Evolutionary conservation across 2,888 invertebrate species (phyloP).

Genomic region (Idaea aversata): DNA sequence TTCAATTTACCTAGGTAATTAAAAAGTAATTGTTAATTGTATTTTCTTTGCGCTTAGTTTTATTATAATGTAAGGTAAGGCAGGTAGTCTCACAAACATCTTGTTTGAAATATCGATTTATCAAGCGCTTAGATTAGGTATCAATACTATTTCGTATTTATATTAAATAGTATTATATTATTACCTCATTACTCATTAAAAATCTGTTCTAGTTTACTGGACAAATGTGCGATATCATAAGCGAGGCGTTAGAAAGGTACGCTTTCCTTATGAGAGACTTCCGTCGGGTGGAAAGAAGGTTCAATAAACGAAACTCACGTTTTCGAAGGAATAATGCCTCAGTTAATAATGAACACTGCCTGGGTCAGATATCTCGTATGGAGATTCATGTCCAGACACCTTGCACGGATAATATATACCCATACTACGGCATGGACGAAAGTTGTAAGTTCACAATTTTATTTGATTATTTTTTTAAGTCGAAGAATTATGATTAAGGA

Average conservation of each 20-base stretch:
- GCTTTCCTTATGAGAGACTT: constrained; percentile 22
- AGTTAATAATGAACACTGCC: constrained; percentile 13
- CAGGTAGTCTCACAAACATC: not conserved
- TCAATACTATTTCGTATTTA: not conserved
- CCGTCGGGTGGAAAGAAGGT: constrained; percentile 26
- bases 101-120: constrained; percentile 1
- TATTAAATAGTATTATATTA: not conserved
- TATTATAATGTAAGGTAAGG: too few relatives aligned
- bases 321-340: constrained; percentile 7
- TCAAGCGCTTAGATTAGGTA: not conserved
- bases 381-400: constrained; percentile 77
- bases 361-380: constrained; percentile 61
- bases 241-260: constrained; percentile 38
- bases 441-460: constrained; percentile 84
- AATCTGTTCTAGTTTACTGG: constrained; percentile 2
- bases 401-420: constrained; percentile 85
- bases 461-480: too few relatives aligned
- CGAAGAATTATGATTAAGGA: too few relatives aligned
- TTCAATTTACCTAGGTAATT: not conserved
- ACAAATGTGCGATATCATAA: constrained; percentile 69
- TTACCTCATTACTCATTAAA: not conserved
- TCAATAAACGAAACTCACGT: constrained; percentile 11
- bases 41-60: too few relatives aligned
- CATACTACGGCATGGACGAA: constrained; percentile 87
- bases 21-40: too few relatives aligned